Percentiles rank a stretch among this genome's conserved stretches.
These are phyloP conservation scores for Scaptomyza reducta DNA, from an alignment of 2,888 invertebrate genomes.

Conservation along the genomic window DNA sequence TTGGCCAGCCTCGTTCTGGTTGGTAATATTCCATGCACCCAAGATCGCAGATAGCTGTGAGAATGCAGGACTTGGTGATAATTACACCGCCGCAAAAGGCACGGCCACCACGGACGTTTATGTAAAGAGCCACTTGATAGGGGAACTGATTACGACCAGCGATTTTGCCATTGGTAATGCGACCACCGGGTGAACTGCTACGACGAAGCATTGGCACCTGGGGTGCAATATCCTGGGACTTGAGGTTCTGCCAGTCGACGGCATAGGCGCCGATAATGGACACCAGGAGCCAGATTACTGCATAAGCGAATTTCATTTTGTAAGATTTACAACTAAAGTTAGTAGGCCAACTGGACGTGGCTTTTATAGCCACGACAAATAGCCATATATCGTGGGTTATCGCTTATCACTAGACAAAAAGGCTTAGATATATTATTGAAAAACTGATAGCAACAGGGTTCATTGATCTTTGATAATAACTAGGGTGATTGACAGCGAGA, in stretches of 20 bases:
- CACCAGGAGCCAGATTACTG: constrained; percentile 47
- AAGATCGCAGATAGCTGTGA: constrained; percentile 75
- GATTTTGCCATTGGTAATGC: constrained; percentile 75
- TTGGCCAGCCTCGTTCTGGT: constrained; percentile 65
- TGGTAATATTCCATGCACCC: constrained; percentile 72
- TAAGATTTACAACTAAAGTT: constrained; percentile 31
- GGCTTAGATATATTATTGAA: constrained; percentile 35
- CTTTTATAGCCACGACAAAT: constrained; percentile 48
- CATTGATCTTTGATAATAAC: constrained; percentile 5
- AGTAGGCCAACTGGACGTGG: constrained; percentile 6
- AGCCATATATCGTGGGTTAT: constrained; percentile 54
- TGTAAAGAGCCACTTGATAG: constrained; percentile 77
- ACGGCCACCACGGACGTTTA: constrained; percentile 39
- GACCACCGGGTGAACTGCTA: constrained; percentile 48
- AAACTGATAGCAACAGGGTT: neutral
- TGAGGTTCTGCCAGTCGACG: constrained; percentile 63
- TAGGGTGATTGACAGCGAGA: constrained; percentile 9
- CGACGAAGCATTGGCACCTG: constrained; percentile 39
- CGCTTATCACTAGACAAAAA: constrained; percentile 24
- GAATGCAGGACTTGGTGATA: too few relatives aligned
- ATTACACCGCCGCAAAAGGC: constrained; percentile 83
- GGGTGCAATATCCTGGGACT: constrained; percentile 47
- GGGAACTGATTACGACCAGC: constrained; percentile 78
- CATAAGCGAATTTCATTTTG: constrained; percentile 64
- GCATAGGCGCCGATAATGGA: constrained; percentile 50